Evolutionary conservation across 2,888 invertebrate genomes (phyloP), one percentile per base, ranked within the genome.

Genomic region (Polydrusus pterygomalis): DNA sequence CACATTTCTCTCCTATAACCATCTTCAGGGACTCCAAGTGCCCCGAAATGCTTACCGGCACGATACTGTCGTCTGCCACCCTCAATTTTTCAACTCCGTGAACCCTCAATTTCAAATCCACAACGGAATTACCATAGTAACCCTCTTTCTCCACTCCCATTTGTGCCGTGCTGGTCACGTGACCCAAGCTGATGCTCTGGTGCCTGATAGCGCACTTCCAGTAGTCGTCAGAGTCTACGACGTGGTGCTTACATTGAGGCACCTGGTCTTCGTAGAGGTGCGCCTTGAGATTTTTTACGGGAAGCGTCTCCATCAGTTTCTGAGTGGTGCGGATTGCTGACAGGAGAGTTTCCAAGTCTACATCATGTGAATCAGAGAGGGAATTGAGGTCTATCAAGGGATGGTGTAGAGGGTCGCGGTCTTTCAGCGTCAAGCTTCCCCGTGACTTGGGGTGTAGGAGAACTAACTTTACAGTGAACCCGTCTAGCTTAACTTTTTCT

Each of bases 371-470:
- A 83, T 94, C 90, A 0, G 90, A 89, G 75, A 96, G 90, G 85
- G 96, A 96, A 82, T 96, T 95, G 0, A 95, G 93, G 81, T 94
- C 92, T 80, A 97, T 91, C n/a, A 91, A 87, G 0, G 97, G 96
- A 80, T 92, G 91, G 43, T 93, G 91, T 56, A 92, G 90, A 0
- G 96, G 95, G 87, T 96, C 91, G 25, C 88, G 91, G 49, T 93
- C 92, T 81, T 90, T 91, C 13, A 97, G 88, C 84, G 90, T 91
- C 0, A 96, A 81, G 6, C 90, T 89, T 0, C 96, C 96, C 18
- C 89, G 88, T 13, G 95, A 95, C 84, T 92, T 91, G 0, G 96
- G 96, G 83, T 94, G 91, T 64, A 95, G 89, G 38, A 95, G 87
- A 88, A 95, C 92, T 0, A 90, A 88, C 90, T 93, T 15, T 89